These are phyloP conservation scores for Laterallus jamaicensis DNA, from an alignment of 2,113 vertebrate genomes.

Conservation along the genomic window DNA sequence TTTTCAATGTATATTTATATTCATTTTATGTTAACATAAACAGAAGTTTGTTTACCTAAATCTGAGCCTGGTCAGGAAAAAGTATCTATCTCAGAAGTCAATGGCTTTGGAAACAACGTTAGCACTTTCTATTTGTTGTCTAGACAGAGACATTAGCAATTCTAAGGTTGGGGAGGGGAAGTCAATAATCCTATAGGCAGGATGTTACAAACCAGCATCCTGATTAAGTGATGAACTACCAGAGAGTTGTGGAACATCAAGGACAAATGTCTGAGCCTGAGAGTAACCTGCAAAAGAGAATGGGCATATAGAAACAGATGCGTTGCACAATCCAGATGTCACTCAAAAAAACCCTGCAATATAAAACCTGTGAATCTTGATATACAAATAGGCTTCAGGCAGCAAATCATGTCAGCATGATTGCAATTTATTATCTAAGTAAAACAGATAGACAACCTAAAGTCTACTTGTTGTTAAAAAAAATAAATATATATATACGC, in stretches of 20 bases:
- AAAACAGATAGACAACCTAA: neutral
- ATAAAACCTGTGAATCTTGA: neutral
- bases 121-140: neutral
- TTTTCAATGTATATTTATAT: neutral
- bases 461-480: neutral
- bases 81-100: neutral
- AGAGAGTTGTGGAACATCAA: neutral
- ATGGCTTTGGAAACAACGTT: rapidly evolving
- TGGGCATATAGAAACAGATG: neutral
- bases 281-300: neutral
- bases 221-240: neutral
- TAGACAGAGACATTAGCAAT: neutral
- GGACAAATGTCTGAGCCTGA: neutral
- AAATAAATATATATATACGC: too few relatives aligned
- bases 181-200: neutral
- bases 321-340: neutral
- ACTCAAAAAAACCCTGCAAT: neutral
- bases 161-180: neutral
- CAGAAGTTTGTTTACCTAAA: neutral
- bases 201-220: neutral
- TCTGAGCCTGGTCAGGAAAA: neutral
- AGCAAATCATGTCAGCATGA: neutral
- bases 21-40: neutral
- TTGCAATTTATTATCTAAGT: neutral
- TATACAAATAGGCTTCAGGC: neutral